These are phyloP conservation scores for Punctoribates punctum DNA, from an alignment of 2,888 invertebrate genomes.

Conservation along the genomic window DNA sequence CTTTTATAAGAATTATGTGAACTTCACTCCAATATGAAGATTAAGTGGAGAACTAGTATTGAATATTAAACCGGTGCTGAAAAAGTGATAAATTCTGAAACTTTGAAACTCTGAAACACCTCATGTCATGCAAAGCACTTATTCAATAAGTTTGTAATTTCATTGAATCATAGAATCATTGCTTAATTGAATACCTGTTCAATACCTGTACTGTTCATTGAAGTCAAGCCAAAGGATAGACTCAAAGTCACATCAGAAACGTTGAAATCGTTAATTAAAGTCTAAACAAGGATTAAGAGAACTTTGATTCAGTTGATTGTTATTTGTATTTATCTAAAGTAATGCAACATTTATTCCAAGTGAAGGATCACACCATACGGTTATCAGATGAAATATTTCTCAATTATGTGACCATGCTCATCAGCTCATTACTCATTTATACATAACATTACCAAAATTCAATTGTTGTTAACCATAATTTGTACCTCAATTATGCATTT, in stretches of 20 bases:
- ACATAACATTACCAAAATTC: too few relatives aligned
- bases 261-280: background rate
- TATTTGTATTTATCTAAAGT: too few relatives aligned
- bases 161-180: background rate
- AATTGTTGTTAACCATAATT: too few relatives aligned
- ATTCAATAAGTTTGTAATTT: too few relatives aligned
- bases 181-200: background rate
- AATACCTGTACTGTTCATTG: conserved; percentile 5
- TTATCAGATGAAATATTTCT: too few relatives aligned
- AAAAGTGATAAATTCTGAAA: background rate
- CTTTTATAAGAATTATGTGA: background rate
- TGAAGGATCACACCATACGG: too few relatives aligned
- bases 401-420: too few relatives aligned
- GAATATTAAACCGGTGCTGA: background rate
- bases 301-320: background rate
- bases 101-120: background rate
- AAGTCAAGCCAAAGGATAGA: background rate
- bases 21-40: background rate
- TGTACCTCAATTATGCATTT: too few relatives aligned
- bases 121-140: background rate
- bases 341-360: too few relatives aligned
- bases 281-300: conserved; percentile 19
- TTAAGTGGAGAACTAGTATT: background rate
- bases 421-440: too few relatives aligned
- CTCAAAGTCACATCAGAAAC: background rate